These are phyloP conservation scores for Leptarthrus brevirostris DNA, from an alignment of 2,888 invertebrate genomes.

Conservation along the genomic window DNA sequence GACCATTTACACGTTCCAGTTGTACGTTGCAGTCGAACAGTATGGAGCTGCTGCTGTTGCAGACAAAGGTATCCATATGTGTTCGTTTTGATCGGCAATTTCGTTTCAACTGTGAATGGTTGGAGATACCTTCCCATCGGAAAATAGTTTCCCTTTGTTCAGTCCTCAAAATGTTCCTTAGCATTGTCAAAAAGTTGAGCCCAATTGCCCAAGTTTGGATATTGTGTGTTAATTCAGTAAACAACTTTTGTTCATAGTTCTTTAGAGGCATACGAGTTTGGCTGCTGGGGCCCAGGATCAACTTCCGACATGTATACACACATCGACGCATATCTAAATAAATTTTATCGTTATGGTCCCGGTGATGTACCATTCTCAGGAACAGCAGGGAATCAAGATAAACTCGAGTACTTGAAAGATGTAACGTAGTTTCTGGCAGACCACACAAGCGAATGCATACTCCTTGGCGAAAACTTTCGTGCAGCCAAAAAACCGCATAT, in stretches of 20 bases:
- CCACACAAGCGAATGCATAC: constrained; percentile 15
- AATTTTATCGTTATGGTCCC: constrained; percentile 31
- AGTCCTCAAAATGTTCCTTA: constrained; percentile 49
- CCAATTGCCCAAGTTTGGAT: constrained; percentile 51
- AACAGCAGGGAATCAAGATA: constrained; percentile 26
- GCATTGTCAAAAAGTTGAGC: constrained; percentile 52
- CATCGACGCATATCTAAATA: constrained; percentile 23
- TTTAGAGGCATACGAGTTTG: neutral
- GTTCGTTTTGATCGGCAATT: constrained; percentile 8
- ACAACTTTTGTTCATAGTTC: constrained; percentile 45
- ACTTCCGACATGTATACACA: neutral
- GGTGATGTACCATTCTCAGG: neutral
- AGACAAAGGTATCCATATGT: constrained; percentile 16
- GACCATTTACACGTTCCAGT: constrained; percentile 42
- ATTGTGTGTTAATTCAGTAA: constrained; percentile 54
- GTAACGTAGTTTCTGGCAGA: constrained; percentile 14
- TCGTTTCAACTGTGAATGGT: constrained; percentile 4
- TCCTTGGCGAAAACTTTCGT: constrained; percentile 3
- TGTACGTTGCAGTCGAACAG: neutral
- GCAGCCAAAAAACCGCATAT: constrained; percentile 16
- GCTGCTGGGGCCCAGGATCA: neutral
- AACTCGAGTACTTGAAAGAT: neutral
- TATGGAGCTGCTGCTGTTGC: neutral
- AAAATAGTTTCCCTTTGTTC: constrained; percentile 48
- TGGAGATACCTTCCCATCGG: constrained; percentile 18